Percentiles rank a stretch among this genome's conserved stretches.
Conservation (phyloP, 2,888 invertebrate species). For the Branchinecta sandiegonensis region DNA sequence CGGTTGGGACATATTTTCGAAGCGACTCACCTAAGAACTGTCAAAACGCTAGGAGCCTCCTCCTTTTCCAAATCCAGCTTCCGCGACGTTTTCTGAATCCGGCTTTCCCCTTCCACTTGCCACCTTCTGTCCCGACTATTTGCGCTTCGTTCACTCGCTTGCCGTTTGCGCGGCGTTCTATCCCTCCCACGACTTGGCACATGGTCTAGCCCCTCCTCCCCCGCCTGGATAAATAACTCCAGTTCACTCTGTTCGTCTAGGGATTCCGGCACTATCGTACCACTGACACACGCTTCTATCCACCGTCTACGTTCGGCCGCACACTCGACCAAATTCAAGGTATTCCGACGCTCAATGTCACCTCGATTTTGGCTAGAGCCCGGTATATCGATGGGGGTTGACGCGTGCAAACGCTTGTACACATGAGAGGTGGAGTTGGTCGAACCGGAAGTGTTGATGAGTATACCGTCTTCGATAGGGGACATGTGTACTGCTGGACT, state of each 20-base stretch:
- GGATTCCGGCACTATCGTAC: too few relatives aligned
- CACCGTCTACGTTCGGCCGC: neutral
- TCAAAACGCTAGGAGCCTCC: slow-evolving; percentile 37
- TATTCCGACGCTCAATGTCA: neutral
- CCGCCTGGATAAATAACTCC: neutral
- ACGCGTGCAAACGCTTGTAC: neutral
- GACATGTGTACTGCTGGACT: neutral
- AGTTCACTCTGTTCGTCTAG: neutral
- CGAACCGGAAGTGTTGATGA: neutral
- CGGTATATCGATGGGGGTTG: neutral
- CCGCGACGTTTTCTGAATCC: neutral
- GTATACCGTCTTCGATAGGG: neutral
- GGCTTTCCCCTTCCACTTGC: neutral
- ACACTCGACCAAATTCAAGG: neutral
- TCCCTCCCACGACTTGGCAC: slow-evolving; percentile 5
- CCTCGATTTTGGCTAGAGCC: neutral
- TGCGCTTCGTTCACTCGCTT: neutral
- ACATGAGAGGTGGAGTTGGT: neutral
- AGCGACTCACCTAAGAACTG: slow-evolving; percentile 32
- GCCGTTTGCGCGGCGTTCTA: neutral
- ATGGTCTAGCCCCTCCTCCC: neutral
- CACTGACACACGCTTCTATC: too few relatives aligned
- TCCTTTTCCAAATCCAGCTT: slow-evolving; percentile 36
- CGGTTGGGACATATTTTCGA: too few relatives aligned
- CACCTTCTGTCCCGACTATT: neutral